These are phyloP conservation scores for Chloropsis cyanopogon DNA, from an alignment of 2,113 vertebrate genomes.

Conservation along the genomic window DNA sequence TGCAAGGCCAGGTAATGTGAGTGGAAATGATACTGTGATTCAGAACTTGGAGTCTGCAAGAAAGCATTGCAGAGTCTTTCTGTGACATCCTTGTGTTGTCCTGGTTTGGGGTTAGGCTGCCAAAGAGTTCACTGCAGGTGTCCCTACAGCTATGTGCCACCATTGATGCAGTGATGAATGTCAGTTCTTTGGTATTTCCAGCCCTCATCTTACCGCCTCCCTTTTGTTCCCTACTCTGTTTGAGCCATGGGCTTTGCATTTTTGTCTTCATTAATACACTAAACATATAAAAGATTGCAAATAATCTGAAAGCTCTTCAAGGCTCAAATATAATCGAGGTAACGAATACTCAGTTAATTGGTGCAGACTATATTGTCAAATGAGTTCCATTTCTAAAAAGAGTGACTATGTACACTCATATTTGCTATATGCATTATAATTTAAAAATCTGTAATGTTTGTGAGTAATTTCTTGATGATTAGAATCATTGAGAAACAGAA, in stretches of 20 bases:
- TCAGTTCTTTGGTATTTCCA: not conserved
- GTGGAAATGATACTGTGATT: not conserved
- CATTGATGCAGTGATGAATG: not conserved
- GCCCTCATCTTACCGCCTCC: not conserved
- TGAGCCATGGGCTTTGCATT: not conserved
- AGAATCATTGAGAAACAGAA: slow-evolving; percentile 37
- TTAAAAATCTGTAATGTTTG: slow-evolving; percentile 13
- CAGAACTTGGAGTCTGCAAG: not conserved
- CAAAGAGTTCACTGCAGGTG: not conserved
- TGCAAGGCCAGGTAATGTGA: not conserved
- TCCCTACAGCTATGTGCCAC: not conserved
- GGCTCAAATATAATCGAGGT: not conserved
- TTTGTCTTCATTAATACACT: not conserved
- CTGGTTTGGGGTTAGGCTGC: not conserved
- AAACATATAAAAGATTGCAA: slow-evolving; percentile 29
- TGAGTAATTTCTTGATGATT: slow-evolving; percentile 41
- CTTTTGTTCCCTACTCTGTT: not conserved
- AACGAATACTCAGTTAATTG: not conserved
- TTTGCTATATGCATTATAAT: not conserved
- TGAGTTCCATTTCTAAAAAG: slow-evolving; percentile 33
- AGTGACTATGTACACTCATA: not conserved
- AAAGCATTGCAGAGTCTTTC: not conserved
- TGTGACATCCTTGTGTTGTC: not conserved
- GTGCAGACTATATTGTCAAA: not conserved
- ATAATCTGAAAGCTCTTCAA: not conserved